Conservation (phyloP, 2,888 invertebrate genomes). For the Polyommatus iphigenia region DNA sequence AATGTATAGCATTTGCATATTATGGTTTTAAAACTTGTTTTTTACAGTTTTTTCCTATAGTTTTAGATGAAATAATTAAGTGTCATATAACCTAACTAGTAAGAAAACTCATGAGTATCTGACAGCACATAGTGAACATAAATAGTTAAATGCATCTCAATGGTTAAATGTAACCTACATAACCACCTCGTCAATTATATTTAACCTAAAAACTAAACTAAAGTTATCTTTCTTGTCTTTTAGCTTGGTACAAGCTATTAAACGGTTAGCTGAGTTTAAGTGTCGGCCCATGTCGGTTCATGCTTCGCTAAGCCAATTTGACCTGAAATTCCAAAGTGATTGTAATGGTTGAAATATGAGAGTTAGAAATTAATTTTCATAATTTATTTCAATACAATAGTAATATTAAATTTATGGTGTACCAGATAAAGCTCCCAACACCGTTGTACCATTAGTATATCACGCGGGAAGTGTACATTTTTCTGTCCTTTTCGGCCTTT, state of each 20-base stretch:
- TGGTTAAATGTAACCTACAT: not conserved
- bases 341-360: not conserved
- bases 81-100: too few relatives aligned
- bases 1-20: not conserved
- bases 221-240: not conserved
- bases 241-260: not conserved
- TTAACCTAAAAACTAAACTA: not conserved
- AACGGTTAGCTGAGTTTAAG: conserved; percentile 4
- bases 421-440: too few relatives aligned
- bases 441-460: too few relatives aligned
- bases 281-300: not conserved
- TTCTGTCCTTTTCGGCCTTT: too few relatives aligned
- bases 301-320: not conserved
- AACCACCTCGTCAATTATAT: not conserved
- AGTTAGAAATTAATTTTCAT: not conserved
- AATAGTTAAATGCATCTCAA: too few relatives aligned
- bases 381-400: not conserved
- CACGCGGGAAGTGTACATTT: too few relatives aligned
- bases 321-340: conserved; percentile 3
- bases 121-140: too few relatives aligned
- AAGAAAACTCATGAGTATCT: too few relatives aligned
- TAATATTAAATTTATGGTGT: too few relatives aligned
- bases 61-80: too few relatives aligned
- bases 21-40: not conserved
- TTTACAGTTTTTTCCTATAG: not conserved